Base-by-base conservation (phyloP, 2,888 invertebrate genomes). In the Piscicola geometra region DNA sequence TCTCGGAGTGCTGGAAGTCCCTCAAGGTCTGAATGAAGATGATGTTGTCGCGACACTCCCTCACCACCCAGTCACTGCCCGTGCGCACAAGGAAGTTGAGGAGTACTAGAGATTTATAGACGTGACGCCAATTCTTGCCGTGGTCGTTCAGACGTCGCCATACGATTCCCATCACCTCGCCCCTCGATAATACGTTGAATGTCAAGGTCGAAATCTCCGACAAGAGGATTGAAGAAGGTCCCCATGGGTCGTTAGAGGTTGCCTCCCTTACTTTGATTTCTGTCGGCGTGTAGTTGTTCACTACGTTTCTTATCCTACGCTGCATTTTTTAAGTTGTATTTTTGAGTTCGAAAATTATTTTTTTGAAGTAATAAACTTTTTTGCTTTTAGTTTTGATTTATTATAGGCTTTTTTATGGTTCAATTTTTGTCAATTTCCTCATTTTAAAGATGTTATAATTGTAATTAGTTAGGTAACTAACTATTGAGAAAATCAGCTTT, bases 231-330 rank as follows among this genome's bases (percentile, higher is more conserved):
- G 94, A 94, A 80, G 95, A 95, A 0, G 99, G 98, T 82, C 99
- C 99, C 99, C 99, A 99, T 84, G 97, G 97, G 88, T 99, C 99
- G 88, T 99, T 99, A 81, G 96, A 97, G 76, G 99, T 99, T 21
- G 99, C 99, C 88, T 99, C 98, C 82, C 99, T 91, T 82, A 99
- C 99, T 88, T 98, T 98, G 82, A 95, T 91, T 91, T 99, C 98
- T 81, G 99, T 96, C 89, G 97, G 97, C 81, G 97, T 94, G 87
- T 98, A 99, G 87, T 99, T 99, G 89, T 97, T 97, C 86, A 99
- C 98, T 84, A 99, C 92, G 88, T 99, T 99, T 88, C 98, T 96
- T 82, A 99, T 91, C 87, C 96, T 96, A 86, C 99, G 91, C 85
- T 98, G 90, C 85, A 99, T 86, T 25, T 87, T 52, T 36, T 25